A percentile compares a stretch with the other conserved stretches of the same genome.
These are phyloP conservation scores for Strix uralensis DNA, from an alignment of 2,113 vertebrate species.

Conservation along the genomic window DNA sequence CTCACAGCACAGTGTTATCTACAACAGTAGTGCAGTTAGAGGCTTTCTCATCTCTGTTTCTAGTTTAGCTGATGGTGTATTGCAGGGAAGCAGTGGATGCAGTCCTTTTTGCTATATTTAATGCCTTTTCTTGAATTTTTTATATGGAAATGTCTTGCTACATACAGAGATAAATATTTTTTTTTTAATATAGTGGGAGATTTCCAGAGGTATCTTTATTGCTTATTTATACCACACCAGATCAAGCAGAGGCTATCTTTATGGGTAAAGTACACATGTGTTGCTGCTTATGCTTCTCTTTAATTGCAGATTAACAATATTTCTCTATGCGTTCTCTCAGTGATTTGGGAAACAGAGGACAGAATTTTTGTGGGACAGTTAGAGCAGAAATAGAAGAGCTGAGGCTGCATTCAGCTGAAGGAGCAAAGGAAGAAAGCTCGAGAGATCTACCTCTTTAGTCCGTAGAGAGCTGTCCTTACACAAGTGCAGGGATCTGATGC, in stretches of 20 bases:
- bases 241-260: background rate
- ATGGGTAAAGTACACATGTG: background rate
- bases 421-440: background rate
- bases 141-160: background rate
- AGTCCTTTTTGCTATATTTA: background rate
- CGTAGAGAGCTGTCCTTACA: background rate
- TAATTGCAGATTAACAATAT: background rate
- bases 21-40: background rate
- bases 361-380: background rate
- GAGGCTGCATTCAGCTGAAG: background rate
- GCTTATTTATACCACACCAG: background rate
- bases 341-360: background rate
- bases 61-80: background rate
- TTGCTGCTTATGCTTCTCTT: background rate
- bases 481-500: background rate
- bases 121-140: background rate
- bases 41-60: background rate
- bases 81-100: background rate
- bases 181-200: background rate
- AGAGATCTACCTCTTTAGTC: background rate
- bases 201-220: background rate
- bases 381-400: background rate
- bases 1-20: background rate
- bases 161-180: background rate
- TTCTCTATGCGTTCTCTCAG: background rate